phyloP scores from a whole-genome alignment of 2,113 vertebrate species.

The Calonectris borealis region DNA sequence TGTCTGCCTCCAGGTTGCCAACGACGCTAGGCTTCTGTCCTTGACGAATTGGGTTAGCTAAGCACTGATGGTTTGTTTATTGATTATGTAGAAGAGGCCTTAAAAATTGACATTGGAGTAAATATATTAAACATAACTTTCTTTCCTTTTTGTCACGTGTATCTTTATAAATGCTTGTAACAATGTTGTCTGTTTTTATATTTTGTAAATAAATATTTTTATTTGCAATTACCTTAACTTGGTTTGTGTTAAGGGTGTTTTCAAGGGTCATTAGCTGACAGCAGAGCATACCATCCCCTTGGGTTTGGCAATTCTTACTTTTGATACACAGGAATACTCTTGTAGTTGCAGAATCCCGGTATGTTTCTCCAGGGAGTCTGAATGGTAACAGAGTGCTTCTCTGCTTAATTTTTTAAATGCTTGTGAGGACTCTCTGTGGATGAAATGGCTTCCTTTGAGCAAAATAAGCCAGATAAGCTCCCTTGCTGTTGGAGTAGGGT shows the following conservation, averaged over 20 bases:
- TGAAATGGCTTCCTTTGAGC: background rate
- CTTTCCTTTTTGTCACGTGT: conserved; percentile 9
- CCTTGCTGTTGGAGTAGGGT: background rate
- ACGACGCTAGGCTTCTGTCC: background rate
- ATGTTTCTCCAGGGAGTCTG: background rate
- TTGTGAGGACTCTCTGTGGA: background rate
- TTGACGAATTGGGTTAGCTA: background rate
- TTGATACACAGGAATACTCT: background rate
- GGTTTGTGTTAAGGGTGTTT: conserved; percentile 68
- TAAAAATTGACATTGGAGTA: background rate
- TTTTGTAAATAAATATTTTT: conserved; percentile 66
- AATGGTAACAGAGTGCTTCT: background rate
- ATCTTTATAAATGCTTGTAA: conserved; percentile 58
- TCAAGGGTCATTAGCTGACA: conserved; percentile 11
- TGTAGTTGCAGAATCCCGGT: background rate
- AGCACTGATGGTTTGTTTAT: background rate
- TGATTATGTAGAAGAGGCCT: background rate
- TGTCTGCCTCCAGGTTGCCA: background rate
- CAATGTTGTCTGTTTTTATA: conserved; percentile 50
- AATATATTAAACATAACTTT: conserved; percentile 2
- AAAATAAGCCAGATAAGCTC: background rate
- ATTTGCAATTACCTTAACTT: conserved; percentile 63
- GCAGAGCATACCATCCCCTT: background rate
- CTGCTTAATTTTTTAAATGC: background rate
- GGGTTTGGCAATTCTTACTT: background rate